Evolutionary conservation across 2,888 invertebrate genomes (phyloP), one percentile per base, ranked within the genome.

Genomic region (Masnerella sp.): DNA sequence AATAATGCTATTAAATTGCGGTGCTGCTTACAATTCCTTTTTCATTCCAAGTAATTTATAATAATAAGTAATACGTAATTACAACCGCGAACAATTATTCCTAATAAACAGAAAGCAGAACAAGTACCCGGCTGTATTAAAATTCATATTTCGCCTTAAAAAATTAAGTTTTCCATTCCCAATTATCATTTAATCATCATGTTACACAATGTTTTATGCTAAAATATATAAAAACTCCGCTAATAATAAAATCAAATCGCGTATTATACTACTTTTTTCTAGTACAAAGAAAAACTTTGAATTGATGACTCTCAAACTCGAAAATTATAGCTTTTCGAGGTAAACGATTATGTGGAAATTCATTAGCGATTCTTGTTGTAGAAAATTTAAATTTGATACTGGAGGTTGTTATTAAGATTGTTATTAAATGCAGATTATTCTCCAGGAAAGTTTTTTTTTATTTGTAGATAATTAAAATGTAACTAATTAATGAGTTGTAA

Each of bases 21-120:
- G 14, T 40, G 47, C 40, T 69, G 25, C 28, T 47, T 28, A 42
- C 45, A 47, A 54, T 56, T 47, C 36, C 20, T 54, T n/a, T n/a
- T n/a, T n/a, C n/a, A n/a, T n/a, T 49, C 42, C 32, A 51, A 43
- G 56, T 51, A 64, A 62, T 64, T 56, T 30, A 22, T 17, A 56
- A 68, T 68, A 51, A 70, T 70, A 69, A 69, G 32, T 47, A 70
- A 71, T 58, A 64, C 49, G 30, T 58, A 52, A 52, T 64, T 64
- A 64, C 52, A 40, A 71, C 36, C 12, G 28, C 36, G 20, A 42
- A 43, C 52, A 56, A 62, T 62, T 59, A 64, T 58, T 71, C 14
- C 30, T 28, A 64, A 64, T 56, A 64, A 70, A 71, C 64, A 58
- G 71, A 71, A 64, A 64, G 58, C 47, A 64, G 62, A 64, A 58